Base-by-base conservation (phyloP, 2,113 vertebrate species). In the Pituophis catenifer region DNA sequence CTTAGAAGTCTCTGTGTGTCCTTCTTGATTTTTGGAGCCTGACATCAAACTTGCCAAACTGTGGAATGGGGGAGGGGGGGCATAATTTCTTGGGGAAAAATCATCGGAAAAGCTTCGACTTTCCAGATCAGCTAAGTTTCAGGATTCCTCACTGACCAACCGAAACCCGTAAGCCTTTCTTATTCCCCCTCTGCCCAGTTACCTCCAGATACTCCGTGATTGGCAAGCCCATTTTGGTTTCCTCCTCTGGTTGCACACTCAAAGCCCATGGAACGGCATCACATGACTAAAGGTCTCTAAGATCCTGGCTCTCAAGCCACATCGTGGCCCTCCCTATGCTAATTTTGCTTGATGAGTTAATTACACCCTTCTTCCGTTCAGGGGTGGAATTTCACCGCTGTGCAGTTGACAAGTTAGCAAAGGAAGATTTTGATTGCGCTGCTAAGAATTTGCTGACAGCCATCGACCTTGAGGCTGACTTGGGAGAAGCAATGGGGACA, bases 161-260 rank as follows among this genome's bases (percentile, higher is more conserved):
- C 5, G 9, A 12, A 44, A 15, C 33, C 26, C 15, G 58, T 94
- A 93, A 92, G 86, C 94, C 92, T 50, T 93, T 92, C 95, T 96
- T 90, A 90, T 93, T 90, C 0, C 0, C 70, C 94, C 57, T 89
- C 1, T 0, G 62, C 94, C 62, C 23, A 8, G 94, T 94, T 59
- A 94, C 89, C 93, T 96, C 93, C 48, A 96, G 91, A 97, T 95
- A 55, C 54, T 48, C 15, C 94, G 93, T 96, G 94, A 94, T 93
- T 94, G 92, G 90, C 88, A 93, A 94, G 93, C 58, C 91, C 65
- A 91, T 38, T 23, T 17, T 38, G 88, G 93, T 92, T n/a, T 21
- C n/a, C 88, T 62, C 1, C 88, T 65, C 59, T 5, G 0, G 4
- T 3, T 4, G 23, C n/a, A 1, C 89, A 0, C 85, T 92, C 0